Percentiles rank a stretch among this genome's conserved stretches.
Conservation (phyloP, 2,113 vertebrate genomes). For the Anas platyrhynchos region DNA sequence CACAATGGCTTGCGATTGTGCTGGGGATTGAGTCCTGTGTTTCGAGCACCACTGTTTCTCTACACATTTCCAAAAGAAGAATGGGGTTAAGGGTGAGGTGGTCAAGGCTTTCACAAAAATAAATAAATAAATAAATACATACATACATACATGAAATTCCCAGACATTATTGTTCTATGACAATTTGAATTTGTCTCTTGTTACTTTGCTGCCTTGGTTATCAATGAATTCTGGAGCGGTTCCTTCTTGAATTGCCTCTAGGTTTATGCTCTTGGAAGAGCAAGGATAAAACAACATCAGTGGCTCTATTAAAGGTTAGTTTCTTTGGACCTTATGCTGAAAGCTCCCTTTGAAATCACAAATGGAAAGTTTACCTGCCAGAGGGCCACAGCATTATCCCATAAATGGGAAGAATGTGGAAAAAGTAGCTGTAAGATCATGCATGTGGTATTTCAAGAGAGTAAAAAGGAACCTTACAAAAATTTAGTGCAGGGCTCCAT, state of each 20-base stretch:
- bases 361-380: neutral
- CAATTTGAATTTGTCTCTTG: neutral
- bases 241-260: neutral
- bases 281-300: neutral
- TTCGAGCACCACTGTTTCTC: neutral
- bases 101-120: neutral
- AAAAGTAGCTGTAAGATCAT: neutral
- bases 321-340: neutral
- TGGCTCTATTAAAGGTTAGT: neutral
- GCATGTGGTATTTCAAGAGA: neutral
- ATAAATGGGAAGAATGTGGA: neutral
- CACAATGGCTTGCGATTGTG: rapidly evolving
- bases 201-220: neutral
- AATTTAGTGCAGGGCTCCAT: neutral
- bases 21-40: neutral
- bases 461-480: neutral
- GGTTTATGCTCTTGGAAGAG: neutral
- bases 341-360: neutral
- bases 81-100: neutral
- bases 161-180: neutral
- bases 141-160: neutral
- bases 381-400: neutral
- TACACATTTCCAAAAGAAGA: neutral
- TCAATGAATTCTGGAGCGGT: neutral
- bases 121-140: too few species aligned